These are phyloP conservation scores for Hydrozoanthus gracilis DNA, from an alignment of 92 coral and sea anemone species.

Conservation along the genomic window DNA sequence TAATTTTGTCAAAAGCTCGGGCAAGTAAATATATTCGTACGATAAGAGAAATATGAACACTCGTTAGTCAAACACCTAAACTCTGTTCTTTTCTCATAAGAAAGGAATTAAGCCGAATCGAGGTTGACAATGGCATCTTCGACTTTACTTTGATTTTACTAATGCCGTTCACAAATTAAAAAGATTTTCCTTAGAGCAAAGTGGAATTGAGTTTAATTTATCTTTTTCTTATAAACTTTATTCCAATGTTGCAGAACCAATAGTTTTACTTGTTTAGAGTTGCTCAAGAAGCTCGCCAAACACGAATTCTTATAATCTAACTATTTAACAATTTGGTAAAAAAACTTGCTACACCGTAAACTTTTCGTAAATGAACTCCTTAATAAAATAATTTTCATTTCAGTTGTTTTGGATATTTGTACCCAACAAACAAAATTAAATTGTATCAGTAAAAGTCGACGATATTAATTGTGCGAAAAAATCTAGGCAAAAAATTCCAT, in stretches of 20 bases:
- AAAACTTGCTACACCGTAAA: no score
- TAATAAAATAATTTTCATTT: no score
- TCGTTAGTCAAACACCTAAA: not conserved
- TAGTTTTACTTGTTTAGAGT: slow-evolving; percentile 17
- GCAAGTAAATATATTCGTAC: not conserved
- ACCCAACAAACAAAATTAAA: no score
- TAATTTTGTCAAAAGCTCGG: no score
- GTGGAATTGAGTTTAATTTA: slow-evolving; percentile 19
- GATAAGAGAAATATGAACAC: not conserved
- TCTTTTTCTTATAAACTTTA: slow-evolving; percentile 4
- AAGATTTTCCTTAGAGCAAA: not conserved
- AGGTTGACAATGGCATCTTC: slow-evolving; percentile 24
- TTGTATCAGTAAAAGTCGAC: no score
- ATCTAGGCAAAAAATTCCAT: no score
- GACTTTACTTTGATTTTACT: not conserved
- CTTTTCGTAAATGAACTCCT: no score
- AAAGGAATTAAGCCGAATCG: not conserved
- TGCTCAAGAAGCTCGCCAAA: slow-evolving; percentile 2
- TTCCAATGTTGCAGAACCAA: not conserved
- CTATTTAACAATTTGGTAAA: not conserved
- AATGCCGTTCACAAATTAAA: slow-evolving; percentile 18
- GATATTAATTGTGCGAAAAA: no score
- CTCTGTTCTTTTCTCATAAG: slow-evolving; percentile 11
- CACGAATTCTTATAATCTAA: not conserved
- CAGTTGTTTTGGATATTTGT: no score